phyloP scores from a whole-genome alignment of 2,797 vertebrate species.

The Alcedo atthis region DNA sequence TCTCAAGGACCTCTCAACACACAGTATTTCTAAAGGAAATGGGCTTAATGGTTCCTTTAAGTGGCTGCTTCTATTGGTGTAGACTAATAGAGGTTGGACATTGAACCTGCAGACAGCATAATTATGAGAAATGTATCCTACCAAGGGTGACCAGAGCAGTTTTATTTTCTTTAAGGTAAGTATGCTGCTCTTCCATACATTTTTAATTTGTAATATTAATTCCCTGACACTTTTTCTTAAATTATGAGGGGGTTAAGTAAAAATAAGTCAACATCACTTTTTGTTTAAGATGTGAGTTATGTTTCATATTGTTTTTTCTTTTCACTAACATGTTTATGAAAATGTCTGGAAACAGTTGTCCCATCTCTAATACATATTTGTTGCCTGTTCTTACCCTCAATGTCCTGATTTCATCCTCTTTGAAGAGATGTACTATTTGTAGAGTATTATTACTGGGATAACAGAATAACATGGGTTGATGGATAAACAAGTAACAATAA shows the following conservation, averaged over 20 bases:
- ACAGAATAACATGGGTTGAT: neutral
- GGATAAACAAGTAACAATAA: constrained; percentile 36
- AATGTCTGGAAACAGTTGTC: neutral
- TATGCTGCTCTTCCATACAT: neutral
- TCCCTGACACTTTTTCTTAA: neutral
- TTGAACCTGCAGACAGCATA: neutral
- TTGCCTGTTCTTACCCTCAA: neutral
- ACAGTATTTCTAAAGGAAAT: neutral
- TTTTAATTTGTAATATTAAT: neutral
- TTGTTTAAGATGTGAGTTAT: neutral
- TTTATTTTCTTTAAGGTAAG: neutral
- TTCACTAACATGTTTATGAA: neutral
- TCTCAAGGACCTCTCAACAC: neutral
- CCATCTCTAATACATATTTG: accelerated
- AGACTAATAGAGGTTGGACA: neutral
- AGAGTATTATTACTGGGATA: neutral
- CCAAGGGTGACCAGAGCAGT: accelerated
- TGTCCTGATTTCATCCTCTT: neutral
- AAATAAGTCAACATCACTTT: neutral
- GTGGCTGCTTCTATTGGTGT: neutral
- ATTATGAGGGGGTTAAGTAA: neutral
- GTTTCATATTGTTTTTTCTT: neutral
- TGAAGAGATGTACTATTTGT: constrained; percentile 11
- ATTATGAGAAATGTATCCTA: neutral
- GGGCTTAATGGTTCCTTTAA: neutral